These are phyloP conservation scores for Electrona antarctica DNA, from an alignment of 2,113 vertebrate species.

Conservation along the genomic window DNA sequence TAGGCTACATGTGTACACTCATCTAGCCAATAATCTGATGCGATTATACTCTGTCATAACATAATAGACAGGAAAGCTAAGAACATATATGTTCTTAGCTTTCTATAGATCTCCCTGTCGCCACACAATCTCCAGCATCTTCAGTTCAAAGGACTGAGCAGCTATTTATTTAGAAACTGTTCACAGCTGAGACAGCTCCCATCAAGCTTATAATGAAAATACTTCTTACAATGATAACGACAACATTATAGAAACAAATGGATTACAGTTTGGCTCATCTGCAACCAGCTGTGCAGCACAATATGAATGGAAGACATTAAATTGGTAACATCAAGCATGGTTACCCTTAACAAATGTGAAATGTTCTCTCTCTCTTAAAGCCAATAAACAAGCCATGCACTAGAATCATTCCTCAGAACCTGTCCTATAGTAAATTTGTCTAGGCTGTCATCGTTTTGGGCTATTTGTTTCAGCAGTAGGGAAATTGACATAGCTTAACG, in stretches of 20 bases:
- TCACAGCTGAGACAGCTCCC: neutral
- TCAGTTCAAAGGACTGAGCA: neutral
- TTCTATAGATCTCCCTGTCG: neutral
- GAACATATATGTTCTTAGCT: no score
- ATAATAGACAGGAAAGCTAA: neutral
- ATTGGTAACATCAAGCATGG: neutral
- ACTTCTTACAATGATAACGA: no score
- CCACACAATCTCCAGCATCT: neutral
- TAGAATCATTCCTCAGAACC: no score
- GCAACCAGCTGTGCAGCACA: no score
- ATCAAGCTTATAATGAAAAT: neutral
- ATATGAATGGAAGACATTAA: neutral
- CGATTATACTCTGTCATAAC: neutral
- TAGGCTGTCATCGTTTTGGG: no score
- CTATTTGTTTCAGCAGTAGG: no score
- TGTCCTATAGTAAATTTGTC: no score
- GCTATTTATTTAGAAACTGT: neutral
- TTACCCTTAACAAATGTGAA: neutral
- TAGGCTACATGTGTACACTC: neutral
- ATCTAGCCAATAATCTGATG: neutral
- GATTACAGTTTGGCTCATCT: no score
- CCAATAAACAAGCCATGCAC: neutral
- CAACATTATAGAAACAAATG: no score
- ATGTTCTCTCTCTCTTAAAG: neutral
- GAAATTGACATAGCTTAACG: no score